Evolutionary conservation across 2,888 invertebrate species (phyloP).

Genomic region (Pterostichus madidus): DNA sequence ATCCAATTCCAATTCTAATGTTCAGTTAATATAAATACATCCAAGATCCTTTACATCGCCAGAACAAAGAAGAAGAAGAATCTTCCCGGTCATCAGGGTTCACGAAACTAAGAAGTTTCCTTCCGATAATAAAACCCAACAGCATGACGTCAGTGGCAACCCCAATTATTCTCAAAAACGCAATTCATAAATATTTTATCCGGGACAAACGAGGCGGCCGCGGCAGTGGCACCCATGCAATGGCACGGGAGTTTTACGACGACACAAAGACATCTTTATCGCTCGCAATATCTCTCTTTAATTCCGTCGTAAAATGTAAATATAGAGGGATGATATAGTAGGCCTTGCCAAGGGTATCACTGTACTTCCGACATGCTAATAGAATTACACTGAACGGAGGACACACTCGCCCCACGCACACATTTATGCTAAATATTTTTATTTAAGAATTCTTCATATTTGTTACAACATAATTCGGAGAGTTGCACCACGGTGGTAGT

Average conservation of each 20-base stretch:
- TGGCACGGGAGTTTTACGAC: conserved; percentile 54
- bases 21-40: too few relatives aligned
- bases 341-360: conserved; percentile 29
- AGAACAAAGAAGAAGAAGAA: not conserved
- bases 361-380: conserved; percentile 44
- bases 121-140: conserved; percentile 18
- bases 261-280: conserved; percentile 64
- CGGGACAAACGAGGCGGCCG: conserved; percentile 21
- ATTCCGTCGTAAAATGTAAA: conserved; percentile 66
- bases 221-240: conserved; percentile 5
- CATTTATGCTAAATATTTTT: not conserved
- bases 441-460: too few relatives aligned
- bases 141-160: conserved; percentile 47
- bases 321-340: conserved; percentile 60
- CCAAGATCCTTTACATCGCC: not conserved
- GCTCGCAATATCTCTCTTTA: conserved; percentile 66
- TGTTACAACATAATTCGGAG: too few relatives aligned
- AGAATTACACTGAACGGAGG: conserved; percentile 14
- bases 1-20: too few relatives aligned
- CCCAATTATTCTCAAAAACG: conserved; percentile 60
- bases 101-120: not conserved
- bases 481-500: too few relatives aligned
- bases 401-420: not conserved
- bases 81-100: not conserved
- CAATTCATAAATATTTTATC: conserved; percentile 64